A percentile compares a stretch with the other conserved stretches of the same genome.
Evolutionary conservation across 1,140 invertebrate genomes (phyloP).

Genomic region (Andrena cerasifolii): DNA sequence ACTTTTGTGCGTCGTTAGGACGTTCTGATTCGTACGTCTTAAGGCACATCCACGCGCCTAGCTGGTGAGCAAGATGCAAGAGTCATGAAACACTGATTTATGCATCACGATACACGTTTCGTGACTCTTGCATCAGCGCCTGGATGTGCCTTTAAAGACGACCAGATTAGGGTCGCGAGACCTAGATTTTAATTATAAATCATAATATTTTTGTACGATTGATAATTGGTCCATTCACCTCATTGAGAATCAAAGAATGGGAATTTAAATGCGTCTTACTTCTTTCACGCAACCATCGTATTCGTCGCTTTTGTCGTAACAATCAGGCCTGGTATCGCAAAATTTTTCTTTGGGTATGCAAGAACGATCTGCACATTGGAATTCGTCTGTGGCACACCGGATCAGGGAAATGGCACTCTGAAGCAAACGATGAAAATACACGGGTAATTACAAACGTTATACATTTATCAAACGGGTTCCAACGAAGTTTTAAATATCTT

Average conservation of each 20-base stretch:
- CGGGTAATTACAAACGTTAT: neutral
- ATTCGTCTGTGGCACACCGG: constrained; percentile 62
- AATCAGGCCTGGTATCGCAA: constrained; percentile 90
- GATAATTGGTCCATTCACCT: too few relatives aligned
- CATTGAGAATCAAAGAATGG: neutral
- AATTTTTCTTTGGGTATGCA: constrained; percentile 91
- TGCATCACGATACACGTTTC: too few relatives aligned
- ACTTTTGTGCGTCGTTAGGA: too few relatives aligned
- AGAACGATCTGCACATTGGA: constrained; percentile 82
- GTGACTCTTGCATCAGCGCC: too few relatives aligned
- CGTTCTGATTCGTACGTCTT: too few relatives aligned
- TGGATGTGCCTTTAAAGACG: too few relatives aligned
- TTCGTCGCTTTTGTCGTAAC: constrained; percentile 91
- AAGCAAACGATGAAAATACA: neutral
- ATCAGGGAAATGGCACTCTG: neutral
- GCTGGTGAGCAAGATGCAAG: too few relatives aligned
- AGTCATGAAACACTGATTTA: too few relatives aligned
- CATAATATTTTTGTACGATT: too few relatives aligned
- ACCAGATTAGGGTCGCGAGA: too few relatives aligned
- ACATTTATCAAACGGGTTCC: neutral
- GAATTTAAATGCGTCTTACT: constrained; percentile 38
- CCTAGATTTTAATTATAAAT: too few relatives aligned
- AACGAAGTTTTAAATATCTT: neutral
- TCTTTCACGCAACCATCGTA: constrained; percentile 61
- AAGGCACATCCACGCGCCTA: too few relatives aligned